These are phyloP conservation scores for Nysson spinosus DNA, from an alignment of 2,888 invertebrate genomes.

Conservation along the genomic window DNA sequence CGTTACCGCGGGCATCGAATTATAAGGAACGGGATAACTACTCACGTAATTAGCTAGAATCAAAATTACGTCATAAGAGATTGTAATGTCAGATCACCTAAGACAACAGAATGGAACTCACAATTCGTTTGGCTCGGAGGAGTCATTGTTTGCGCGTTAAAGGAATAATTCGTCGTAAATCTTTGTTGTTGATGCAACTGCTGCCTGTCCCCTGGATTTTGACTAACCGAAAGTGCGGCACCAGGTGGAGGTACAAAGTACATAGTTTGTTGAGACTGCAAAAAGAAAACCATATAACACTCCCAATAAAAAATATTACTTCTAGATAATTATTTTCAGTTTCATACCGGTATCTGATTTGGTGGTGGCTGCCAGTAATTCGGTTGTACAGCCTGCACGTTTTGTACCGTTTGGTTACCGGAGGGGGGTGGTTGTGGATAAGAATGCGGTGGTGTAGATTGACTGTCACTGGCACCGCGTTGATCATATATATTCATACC, in stretches of 20 bases:
- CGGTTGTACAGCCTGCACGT: conserved; percentile 60
- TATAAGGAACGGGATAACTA: conserved; percentile 72
- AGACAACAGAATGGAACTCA: conserved; percentile 43
- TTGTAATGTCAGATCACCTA: not conserved
- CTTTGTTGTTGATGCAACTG: conserved; percentile 69
- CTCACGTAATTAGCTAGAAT: conserved; percentile 71
- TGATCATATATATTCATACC: conserved; percentile 74
- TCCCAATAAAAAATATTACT: no score
- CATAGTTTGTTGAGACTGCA: conserved; percentile 73
- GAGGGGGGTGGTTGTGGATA: conserved; percentile 66
- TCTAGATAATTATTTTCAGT: no score
- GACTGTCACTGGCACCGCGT: conserved; percentile 63
- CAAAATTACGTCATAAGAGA: not conserved
- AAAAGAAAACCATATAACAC: not conserved
- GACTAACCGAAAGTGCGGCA: conserved; percentile 68
- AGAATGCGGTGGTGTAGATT: conserved; percentile 66
- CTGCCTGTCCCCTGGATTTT: conserved; percentile 67
- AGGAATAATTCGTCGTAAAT: conserved; percentile 69
- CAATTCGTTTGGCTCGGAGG: conserved; percentile 71
- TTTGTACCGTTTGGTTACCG: conserved; percentile 62
- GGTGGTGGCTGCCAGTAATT: conserved; percentile 74
- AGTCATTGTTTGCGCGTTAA: conserved; percentile 72
- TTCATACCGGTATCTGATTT: conserved; percentile 69
- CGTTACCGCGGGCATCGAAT: conserved; percentile 70
- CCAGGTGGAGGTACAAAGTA: conserved; percentile 73